Evolutionary conservation across 2,113 vertebrate genomes (phyloP).

Genomic region (Oncorhynchus tshawytscha): DNA sequence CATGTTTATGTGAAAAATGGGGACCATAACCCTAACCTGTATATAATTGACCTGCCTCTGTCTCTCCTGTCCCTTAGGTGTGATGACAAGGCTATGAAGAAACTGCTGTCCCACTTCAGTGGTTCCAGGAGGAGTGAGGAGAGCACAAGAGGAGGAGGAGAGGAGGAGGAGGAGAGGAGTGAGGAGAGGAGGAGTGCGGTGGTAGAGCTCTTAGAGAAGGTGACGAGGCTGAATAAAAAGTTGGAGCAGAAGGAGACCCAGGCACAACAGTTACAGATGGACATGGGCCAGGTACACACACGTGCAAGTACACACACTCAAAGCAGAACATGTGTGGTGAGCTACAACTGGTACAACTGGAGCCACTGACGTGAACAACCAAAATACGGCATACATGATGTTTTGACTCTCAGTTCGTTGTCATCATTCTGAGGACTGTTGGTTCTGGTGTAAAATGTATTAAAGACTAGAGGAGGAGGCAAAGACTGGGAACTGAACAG

Average conservation of each 20-base stretch:
- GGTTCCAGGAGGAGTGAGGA: slow-evolving; percentile 53
- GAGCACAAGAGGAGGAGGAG: slow-evolving; percentile 50
- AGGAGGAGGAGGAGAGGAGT: background rate
- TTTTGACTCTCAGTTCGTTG: no score
- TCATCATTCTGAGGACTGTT: no score
- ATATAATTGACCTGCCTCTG: background rate
- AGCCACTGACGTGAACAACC: no score
- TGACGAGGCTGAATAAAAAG: slow-evolving; percentile 72
- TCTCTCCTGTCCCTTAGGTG: slow-evolving; percentile 64
- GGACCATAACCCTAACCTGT: no score
- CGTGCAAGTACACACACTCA: no score
- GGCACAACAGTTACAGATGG: slow-evolving; percentile 52
- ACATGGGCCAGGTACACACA: slow-evolving; percentile 79
- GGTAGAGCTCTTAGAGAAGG: slow-evolving; percentile 68
- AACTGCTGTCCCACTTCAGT: slow-evolving; percentile 67
- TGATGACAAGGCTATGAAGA: slow-evolving; percentile 75
- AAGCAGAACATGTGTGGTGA: no score
- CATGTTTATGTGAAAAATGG: no score
- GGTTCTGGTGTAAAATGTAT: no score
- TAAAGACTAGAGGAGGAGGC: slow-evolving; percentile 1
- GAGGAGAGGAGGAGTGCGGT: slow-evolving; percentile 62
- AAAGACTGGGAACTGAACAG: slow-evolving; percentile 47
- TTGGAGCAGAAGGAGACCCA: slow-evolving; percentile 73
- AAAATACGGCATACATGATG: no score
- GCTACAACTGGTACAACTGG: no score